Percentiles rank a stretch among this genome's conserved stretches.
phyloP scores from a whole-genome alignment of 2,888 invertebrate species.

The Latrodectus elegans region DNA sequence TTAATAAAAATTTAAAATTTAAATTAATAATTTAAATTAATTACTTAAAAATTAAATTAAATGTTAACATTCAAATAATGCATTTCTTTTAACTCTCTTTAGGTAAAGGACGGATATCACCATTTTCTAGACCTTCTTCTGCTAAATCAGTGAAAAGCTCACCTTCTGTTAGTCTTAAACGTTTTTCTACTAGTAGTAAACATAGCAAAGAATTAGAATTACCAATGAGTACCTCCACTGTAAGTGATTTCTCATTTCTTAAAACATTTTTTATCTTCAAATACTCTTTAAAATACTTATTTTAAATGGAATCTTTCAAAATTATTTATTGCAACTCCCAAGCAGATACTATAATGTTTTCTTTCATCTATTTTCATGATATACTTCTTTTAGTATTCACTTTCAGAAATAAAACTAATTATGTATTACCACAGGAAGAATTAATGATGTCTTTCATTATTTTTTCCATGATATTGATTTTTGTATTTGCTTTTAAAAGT shows the following conservation, averaged over 20 bases:
- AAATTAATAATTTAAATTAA: too few species aligned
- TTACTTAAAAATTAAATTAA: neutral
- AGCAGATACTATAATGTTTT: too few species aligned
- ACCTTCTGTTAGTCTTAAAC: constrained; percentile 44
- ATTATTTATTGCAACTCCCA: too few species aligned
- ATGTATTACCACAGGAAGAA: too few species aligned
- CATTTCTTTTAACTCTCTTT: neutral
- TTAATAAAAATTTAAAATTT: too few species aligned
- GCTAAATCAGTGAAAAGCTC: constrained; percentile 56
- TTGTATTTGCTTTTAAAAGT: too few species aligned
- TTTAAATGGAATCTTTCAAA: neutral
- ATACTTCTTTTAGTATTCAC: too few species aligned
- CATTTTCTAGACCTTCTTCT: constrained; percentile 62
- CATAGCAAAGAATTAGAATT: constrained; percentile 38
- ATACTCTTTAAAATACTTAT: neutral
- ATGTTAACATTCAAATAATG: neutral
- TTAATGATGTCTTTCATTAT: too few species aligned
- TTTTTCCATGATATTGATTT: too few species aligned
- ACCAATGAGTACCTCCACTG: constrained; percentile 35
- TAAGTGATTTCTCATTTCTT: constrained; percentile 9
- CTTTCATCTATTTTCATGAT: too few species aligned
- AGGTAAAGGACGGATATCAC: constrained; percentile 53
- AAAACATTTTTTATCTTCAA: neutral
- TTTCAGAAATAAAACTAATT: too few species aligned
- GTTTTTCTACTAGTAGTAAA: constrained; percentile 23